Evolutionary conservation across 1,140 invertebrate species (phyloP), one percentile per base, ranked within the genome.

Genomic region (Hyles euphorbiae): DNA sequence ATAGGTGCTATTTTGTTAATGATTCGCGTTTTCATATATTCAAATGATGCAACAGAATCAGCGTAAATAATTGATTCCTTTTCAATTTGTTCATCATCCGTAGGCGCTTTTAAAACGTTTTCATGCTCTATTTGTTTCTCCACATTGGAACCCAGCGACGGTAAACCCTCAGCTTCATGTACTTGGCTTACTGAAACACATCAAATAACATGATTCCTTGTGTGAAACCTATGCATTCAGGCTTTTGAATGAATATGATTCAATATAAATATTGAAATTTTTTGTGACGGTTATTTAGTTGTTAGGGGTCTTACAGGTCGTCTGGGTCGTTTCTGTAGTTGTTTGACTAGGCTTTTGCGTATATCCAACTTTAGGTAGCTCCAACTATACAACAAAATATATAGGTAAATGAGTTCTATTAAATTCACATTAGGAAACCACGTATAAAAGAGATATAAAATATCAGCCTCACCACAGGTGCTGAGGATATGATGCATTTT

Each of bases 1-100:
- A 88, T 82, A 34, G 85, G 82, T 11, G 63, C 47, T 57, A 82
- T 55, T 68, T 70, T 83, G 43, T 67, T 70, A 10, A 81, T 71
- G 5, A 80, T 65, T 53, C 56, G 76, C 43, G 56, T 60, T 59
- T 68, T 77, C 52, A 61, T 53, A 22, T 46, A 22, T 34, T 58
- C 36, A 3, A 46, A 4, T 46, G 61, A 57, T 32, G 48, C 44
- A 11, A 52, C 32, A 0, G 4, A 33, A 40, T 58, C 49, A 1
- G 43, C 52, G 22, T 60, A 53, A 11, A 6, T n/a, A n/a, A 34
- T 6, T 3, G 46, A 11, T 10, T 49, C 34, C 22, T 22, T 55
- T 45, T 4, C 11, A 12, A 48, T 6, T 22, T 2, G 9, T n/a
- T 56, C 10, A 10, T 56, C 3, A 11, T 6, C 7, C 22, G 50